These are phyloP conservation scores for Rhea americana DNA, from an alignment of 2,113 vertebrate genomes.

Conservation along the genomic window DNA sequence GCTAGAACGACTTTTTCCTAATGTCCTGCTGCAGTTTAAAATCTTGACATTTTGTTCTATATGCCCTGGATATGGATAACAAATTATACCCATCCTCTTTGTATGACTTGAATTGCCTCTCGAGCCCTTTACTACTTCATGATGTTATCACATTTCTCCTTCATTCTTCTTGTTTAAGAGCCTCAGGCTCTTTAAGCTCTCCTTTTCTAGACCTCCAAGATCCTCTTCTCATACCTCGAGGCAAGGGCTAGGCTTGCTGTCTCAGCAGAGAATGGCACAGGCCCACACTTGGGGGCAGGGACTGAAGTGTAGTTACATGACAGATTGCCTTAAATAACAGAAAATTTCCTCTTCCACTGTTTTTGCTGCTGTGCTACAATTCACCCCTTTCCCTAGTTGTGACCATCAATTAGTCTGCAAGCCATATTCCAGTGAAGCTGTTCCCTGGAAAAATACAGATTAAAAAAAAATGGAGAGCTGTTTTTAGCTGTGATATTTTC, in stretches of 20 bases:
- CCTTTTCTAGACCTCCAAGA: not conserved
- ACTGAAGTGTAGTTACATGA: not conserved
- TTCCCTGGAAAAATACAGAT: not conserved
- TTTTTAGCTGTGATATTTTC: not conserved
- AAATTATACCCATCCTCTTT: not conserved
- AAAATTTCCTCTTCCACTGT: not conserved
- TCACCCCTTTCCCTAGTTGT: not conserved
- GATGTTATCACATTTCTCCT: conserved; percentile 14
- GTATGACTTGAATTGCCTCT: not conserved
- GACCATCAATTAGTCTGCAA: not conserved
- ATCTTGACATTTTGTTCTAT: not conserved
- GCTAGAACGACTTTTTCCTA: not conserved
- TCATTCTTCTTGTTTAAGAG: not conserved
- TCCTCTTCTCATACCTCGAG: not conserved
- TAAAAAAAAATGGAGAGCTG: not conserved
- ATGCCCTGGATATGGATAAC: not conserved
- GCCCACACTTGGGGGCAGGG: not conserved
- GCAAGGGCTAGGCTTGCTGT: conserved; percentile 18
- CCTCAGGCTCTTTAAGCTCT: not conserved
- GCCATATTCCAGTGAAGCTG: not conserved
- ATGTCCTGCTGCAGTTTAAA: not conserved
- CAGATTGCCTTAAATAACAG: not conserved
- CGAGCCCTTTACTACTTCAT: not conserved
- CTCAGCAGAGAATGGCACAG: not conserved
- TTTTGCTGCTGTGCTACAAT: not conserved